Evolutionary conservation across 2,113 vertebrate genomes (phyloP), one percentile per base, ranked within the genome.

Genomic region (Balaenoptera acutorostrata): DNA sequence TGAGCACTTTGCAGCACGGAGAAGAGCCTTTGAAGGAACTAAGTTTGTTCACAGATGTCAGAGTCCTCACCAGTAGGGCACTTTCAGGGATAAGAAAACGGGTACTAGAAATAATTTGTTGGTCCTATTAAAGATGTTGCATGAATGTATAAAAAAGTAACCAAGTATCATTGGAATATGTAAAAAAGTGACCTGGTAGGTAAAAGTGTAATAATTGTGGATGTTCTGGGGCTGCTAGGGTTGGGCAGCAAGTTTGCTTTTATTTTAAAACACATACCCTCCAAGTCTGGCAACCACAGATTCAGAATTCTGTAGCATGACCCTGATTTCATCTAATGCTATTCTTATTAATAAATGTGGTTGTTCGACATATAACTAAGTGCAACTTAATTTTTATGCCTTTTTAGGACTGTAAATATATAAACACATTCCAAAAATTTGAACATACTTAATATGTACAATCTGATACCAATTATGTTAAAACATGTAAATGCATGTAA

Each of bases 401-500:
- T 93, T 96, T 80, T 41, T 74, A 61, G 94, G 27, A 52, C 46
- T 63, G 2, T 75, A 88, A 90, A 93, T 87, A 91, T 55, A 71
- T 69, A 95, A 97, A 94, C 46, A 66, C 83, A 94, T 72, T 96
- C 29, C 74, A 93, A 82, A 94, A 61, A 46, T 72, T 66, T 81
- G 64, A 90, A 84, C 55, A 71, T 72, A 78, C 57, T 93, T 98
- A 97, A 90, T 92, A 94, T 69, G 80, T 71, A 84, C 11, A 92
- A 18, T 84, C 90, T 90, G 55, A 61, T 92, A 31, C 36, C 61
- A 78, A 82, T 93, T 98, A 89, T 85, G 66, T 83, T 96, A 96
- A 97, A 92, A 72, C 96, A 91, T 95, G 91, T 77, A 94, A 95
- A 96, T 78, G 13, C 2, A 95, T 69, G 81, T 87, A 78, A 93